A percentile compares a stretch with the other conserved stretches of the same genome.
phyloP scores from a whole-genome alignment of 1,140 invertebrate genomes.

The Reticulitermes speratus region DNA sequence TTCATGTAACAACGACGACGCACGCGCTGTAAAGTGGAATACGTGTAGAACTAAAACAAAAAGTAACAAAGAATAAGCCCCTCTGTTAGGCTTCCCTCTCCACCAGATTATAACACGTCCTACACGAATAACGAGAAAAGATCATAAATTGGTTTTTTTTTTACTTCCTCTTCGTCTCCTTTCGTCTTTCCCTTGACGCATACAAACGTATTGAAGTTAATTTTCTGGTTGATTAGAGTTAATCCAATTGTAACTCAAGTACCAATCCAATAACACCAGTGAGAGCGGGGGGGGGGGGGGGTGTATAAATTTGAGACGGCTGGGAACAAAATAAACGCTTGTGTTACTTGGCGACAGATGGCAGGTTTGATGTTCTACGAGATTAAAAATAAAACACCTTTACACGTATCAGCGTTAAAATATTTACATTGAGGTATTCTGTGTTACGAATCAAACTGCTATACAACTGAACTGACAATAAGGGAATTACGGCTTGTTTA shows the following conservation, averaged over 20 bases:
- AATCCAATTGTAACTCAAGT: conserved; percentile 35
- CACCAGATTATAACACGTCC: background rate
- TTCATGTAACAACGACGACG: conserved; percentile 5
- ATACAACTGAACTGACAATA: too few relatives aligned
- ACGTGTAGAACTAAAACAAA: background rate
- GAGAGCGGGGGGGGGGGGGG: background rate
- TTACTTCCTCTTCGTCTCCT: background rate
- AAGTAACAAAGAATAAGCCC: background rate
- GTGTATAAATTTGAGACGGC: background rate
- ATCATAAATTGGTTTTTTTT: conserved; percentile 17
- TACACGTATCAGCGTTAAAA: too few relatives aligned
- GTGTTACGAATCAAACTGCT: too few relatives aligned
- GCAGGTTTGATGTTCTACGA: background rate
- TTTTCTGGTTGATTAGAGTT: conserved; percentile 35
- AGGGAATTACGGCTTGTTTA: too few relatives aligned
- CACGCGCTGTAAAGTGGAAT: background rate
- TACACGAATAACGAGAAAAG: background rate
- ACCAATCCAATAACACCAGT: conserved; percentile 33
- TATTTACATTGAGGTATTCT: too few relatives aligned
- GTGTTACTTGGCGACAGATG: background rate
- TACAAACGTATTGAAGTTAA: conserved; percentile 35
- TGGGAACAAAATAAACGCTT: background rate
- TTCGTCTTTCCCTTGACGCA: background rate
- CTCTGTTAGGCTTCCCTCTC: background rate
- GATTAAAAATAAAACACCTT: background rate